These are phyloP conservation scores for Candidula unifasciata DNA, from an alignment of 2,888 invertebrate genomes.

Conservation along the genomic window DNA sequence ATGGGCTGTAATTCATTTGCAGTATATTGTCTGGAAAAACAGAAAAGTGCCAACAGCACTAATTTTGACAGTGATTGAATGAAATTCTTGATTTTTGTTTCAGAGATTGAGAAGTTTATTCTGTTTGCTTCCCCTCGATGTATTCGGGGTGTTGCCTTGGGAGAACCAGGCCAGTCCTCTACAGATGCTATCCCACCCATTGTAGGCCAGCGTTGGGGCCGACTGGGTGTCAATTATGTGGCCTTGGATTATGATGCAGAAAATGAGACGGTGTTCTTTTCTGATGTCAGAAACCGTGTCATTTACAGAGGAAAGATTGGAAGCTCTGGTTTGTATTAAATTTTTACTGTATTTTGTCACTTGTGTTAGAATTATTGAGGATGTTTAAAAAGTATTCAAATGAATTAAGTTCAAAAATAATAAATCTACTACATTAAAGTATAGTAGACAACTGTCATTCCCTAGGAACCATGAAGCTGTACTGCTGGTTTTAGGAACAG, in stretches of 20 bases:
- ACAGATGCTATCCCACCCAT: slow-evolving; percentile 96
- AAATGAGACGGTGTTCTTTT: slow-evolving; percentile 95
- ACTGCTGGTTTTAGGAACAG: no score
- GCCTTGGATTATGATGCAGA: slow-evolving; percentile 94
- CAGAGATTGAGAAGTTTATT: slow-evolving; percentile 89
- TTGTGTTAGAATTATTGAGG: background rate
- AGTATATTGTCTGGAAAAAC: no score
- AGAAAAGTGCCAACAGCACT: no score
- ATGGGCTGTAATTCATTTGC: no score
- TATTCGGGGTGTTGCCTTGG: slow-evolving; percentile 87
- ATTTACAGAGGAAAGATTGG: slow-evolving; percentile 83
- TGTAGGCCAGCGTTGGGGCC: slow-evolving; percentile 81
- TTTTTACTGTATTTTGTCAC: background rate
- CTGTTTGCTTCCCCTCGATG: slow-evolving; percentile 97
- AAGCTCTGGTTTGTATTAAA: slow-evolving; percentile 89
- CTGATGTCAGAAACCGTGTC: slow-evolving; percentile 87
- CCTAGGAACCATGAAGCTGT: no score
- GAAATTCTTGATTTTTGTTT: background rate
- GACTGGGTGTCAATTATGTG: slow-evolving; percentile 92
- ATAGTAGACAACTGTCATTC: no score
- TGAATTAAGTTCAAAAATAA: no score
- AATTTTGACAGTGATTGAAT: no score
- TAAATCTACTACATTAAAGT: no score
- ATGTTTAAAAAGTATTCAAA: no score
- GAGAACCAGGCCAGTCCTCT: slow-evolving; percentile 58